These are phyloP conservation scores for Polylopha cassiicola DNA, from an alignment of 2,888 invertebrate genomes.

Conservation along the genomic window DNA sequence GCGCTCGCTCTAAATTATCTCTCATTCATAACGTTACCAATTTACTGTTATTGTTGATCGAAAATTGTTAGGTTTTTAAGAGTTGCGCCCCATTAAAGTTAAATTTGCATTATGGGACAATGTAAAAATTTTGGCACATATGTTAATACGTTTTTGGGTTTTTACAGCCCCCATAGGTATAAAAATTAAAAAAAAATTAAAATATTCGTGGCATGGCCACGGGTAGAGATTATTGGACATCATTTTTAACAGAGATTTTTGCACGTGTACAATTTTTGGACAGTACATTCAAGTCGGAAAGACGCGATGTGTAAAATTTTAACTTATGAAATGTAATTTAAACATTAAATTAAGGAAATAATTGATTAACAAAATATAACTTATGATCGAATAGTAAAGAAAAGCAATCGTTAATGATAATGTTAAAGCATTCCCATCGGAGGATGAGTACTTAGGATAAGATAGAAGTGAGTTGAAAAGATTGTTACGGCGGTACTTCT, in stretches of 20 bases:
- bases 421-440: slow-evolving; percentile 16
- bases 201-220: slow-evolving; percentile 39
- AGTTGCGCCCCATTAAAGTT: slow-evolving; percentile 56
- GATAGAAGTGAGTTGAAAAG: slow-evolving; percentile 7
- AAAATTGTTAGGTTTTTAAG: slow-evolving; percentile 62
- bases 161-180: slow-evolving; percentile 55
- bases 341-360: slow-evolving; percentile 35
- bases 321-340: slow-evolving; percentile 42
- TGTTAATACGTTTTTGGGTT: slow-evolving; percentile 51
- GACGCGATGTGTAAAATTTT: slow-evolving; percentile 34
- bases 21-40: slow-evolving; percentile 32
- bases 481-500: slow-evolving; percentile 4
- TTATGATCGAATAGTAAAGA: slow-evolving; percentile 39
- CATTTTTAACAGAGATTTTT: slow-evolving; percentile 27
- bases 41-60: slow-evolving; percentile 60
- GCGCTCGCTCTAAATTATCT: slow-evolving; percentile 14
- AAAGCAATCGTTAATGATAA: slow-evolving; percentile 38
- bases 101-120: slow-evolving; percentile 62
- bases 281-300: slow-evolving; percentile 27
- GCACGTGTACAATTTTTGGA: slow-evolving; percentile 33
- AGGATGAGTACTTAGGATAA: slow-evolving; percentile 1
- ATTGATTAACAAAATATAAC: slow-evolving; percentile 36
- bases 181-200: slow-evolving; percentile 27
- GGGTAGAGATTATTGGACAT: slow-evolving; percentile 31
- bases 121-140: slow-evolving; percentile 53